phyloP scores from a whole-genome alignment of 2,113 vertebrate species.

The Dicerorhinus sumatrensis region DNA sequence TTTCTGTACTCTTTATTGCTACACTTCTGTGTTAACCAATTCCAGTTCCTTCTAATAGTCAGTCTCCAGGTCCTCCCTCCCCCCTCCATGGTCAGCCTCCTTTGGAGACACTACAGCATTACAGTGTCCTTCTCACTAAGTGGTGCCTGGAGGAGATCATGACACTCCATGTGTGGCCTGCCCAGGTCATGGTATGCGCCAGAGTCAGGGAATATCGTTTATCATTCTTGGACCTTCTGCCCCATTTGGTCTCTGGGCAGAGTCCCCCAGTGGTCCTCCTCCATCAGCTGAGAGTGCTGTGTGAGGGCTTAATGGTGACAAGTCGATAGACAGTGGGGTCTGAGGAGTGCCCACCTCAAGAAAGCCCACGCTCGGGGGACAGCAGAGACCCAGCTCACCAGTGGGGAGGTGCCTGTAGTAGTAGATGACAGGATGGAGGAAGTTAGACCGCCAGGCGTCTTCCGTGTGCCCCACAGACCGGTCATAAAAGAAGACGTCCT shows the following conservation, averaged over 20 bases:
- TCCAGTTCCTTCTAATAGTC: background rate
- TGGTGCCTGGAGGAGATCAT: accelerated
- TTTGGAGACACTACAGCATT: background rate
- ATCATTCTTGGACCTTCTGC: background rate
- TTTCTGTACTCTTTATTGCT: too few relatives aligned
- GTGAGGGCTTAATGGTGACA: background rate
- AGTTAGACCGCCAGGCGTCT: conserved; percentile 96
- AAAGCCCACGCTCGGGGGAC: accelerated
- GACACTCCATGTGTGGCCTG: background rate
- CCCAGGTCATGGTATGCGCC: background rate
- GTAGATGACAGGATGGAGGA: conserved; percentile 97
- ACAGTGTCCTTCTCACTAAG: background rate
- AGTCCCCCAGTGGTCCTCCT: background rate
- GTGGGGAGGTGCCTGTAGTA: conserved; percentile 93
- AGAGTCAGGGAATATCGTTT: background rate
- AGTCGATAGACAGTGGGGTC: accelerated
- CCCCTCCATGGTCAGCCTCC: background rate
- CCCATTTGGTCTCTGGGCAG: background rate
- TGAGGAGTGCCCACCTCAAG: background rate
- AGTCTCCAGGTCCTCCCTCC: background rate
- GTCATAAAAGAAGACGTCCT: conserved; percentile 90
- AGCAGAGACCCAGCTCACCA: conserved; percentile 84
- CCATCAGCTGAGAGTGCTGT: background rate
- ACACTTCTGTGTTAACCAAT: too few relatives aligned
- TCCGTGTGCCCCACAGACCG: conserved; percentile 94